Evolutionary conservation across 2,797 vertebrate species (phyloP).

Genomic region (Ciconia nigra): DNA sequence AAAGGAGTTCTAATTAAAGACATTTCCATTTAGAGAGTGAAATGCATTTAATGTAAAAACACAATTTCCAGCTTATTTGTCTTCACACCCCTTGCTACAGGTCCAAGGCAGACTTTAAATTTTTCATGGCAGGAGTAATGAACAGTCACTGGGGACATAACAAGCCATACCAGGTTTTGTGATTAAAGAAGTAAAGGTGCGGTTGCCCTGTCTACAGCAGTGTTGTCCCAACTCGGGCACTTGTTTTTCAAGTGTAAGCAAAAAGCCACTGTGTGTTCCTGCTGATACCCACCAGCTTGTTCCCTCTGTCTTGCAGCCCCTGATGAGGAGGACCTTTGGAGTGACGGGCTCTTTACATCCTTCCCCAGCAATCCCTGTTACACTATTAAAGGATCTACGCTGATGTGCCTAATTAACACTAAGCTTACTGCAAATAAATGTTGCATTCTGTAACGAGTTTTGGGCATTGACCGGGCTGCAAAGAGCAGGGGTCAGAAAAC

Average conservation of each 20-base stretch:
- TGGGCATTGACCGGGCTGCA: neutral
- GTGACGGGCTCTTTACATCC: neutral
- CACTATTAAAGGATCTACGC: neutral
- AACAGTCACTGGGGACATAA: neutral
- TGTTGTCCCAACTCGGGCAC: neutral
- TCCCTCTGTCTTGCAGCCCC: neutral
- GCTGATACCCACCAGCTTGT: neutral
- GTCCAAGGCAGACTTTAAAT: neutral
- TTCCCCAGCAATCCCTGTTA: neutral
- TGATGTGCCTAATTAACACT: neutral
- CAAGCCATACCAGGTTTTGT: neutral
- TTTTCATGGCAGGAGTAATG: neutral
- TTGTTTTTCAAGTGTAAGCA: neutral
- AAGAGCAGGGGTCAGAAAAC: neutral
- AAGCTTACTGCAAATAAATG: neutral
- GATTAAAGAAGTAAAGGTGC: neutral
- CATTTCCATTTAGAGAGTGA: neutral
- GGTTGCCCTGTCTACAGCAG: neutral
- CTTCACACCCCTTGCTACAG: neutral
- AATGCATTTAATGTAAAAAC: neutral
- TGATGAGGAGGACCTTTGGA: neutral
- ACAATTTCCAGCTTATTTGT: neutral
- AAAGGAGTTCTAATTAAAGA: neutral
- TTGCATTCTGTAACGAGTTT: neutral
- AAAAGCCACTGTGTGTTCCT: neutral